Evolutionary conservation across 2,888 invertebrate species (phyloP).

Genomic region (Chalcosyrphus nemorum): DNA sequence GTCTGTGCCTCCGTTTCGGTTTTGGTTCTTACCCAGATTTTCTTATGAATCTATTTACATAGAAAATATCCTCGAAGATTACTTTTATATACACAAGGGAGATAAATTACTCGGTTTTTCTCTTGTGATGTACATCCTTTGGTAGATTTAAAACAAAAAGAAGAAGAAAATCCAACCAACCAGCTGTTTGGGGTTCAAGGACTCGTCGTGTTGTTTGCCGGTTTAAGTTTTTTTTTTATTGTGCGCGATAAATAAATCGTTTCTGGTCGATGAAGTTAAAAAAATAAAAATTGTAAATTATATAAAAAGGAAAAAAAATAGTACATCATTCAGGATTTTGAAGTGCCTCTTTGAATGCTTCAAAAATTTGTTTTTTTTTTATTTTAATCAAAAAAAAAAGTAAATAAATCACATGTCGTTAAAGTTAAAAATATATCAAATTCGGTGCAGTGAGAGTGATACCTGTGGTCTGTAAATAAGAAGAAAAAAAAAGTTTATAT

Average conservation of each 20-base stretch:
- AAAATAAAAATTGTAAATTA: background rate
- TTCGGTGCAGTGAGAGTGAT: background rate
- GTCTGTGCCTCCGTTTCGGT: conserved; percentile 37
- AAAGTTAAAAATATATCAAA: background rate
- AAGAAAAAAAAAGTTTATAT: background rate
- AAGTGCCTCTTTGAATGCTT: conserved; percentile 68
- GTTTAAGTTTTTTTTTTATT: conserved; percentile 12
- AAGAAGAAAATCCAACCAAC: conserved; percentile 6
- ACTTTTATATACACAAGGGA: conserved; percentile 22
- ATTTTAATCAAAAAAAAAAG: background rate
- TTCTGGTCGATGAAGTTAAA: background rate
- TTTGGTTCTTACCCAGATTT: conserved; percentile 16
- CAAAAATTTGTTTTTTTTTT: conserved; percentile 39
- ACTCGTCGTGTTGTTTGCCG: conserved; percentile 36
- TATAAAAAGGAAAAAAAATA: conserved; percentile 12
- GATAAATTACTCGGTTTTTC: conserved; percentile 39
- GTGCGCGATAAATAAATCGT: conserved; percentile 32
- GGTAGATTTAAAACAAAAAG: conserved; percentile 9
- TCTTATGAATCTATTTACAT: conserved; percentile 44
- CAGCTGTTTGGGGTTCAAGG: conserved; percentile 55
- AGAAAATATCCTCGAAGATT: conserved; percentile 39
- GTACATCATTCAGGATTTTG: conserved; percentile 60
- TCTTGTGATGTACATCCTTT: conserved; percentile 20
- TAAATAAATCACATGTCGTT: background rate
- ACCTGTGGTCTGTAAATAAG: conserved; percentile 14